Base-by-base conservation (phyloP, 2,113 vertebrate genomes). In the Salvelinus namaycush region DNA sequence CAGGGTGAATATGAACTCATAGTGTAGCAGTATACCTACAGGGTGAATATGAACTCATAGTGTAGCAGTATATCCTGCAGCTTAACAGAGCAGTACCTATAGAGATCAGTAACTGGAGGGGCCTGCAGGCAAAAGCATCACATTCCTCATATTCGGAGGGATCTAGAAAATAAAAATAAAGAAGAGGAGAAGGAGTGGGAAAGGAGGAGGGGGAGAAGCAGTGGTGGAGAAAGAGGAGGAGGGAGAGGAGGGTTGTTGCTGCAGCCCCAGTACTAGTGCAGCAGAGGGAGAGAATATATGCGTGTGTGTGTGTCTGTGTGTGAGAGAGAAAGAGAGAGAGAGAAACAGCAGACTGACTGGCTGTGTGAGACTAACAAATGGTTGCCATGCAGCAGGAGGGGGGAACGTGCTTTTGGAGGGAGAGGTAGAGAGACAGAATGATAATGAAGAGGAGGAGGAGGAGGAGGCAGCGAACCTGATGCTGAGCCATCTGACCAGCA, bases 361-460 rank as follows among this genome's bases (percentile, higher is more conserved):
- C 87, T 87, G 87, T 86, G 86, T 86, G 85, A 87, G 86, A 91
- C 88, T 92, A 92, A 92, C 92, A 92, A 92, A 89, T 92, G 90
- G 92, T 92, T 92, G 89, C 88, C 84, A 92, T 89, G 89, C 88
- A 90, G 88, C 87, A 88, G 86, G 75, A 88, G 88, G 81, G 86
- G 91, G 77, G 84, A 80, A 87, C 86, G 66, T 83, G 86, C 87
- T 84, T 81, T 89, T 84, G 78, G 84, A 89, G 82, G 78, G 79
- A 81, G 87, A 87, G 87, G 89, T 77, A 84, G 89, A 90, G 88
- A 91, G 89, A 87, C 78, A 83, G 91, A 92, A 92, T 93, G 88
- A 92, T 89, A 92, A 93, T 92, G 90, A 91, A 90, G 80, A 83
- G 78, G 5, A 13, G 51, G 51, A 13, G 87, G 48, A 11, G 51